A percentile compares a stretch with the other conserved stretches of the same genome.
Conservation (phyloP, 2,113 vertebrate species). For the Bettongia penicillata region DNA sequence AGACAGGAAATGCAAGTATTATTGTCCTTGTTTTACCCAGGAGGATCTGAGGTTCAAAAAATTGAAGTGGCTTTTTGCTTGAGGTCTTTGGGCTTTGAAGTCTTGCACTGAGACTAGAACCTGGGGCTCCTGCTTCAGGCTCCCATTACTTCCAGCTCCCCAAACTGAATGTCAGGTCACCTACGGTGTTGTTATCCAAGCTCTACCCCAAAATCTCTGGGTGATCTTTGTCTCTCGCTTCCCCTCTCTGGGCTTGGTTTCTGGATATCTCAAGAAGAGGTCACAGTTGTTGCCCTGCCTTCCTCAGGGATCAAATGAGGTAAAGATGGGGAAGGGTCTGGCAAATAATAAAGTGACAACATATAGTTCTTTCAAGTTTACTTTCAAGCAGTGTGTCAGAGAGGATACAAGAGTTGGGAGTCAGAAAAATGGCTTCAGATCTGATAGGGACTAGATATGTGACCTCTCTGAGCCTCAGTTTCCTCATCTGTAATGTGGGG, state of each 20-base stretch:
- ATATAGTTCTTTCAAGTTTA: not conserved
- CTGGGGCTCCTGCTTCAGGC: not conserved
- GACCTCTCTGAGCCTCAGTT: not conserved
- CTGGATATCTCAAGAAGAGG: not conserved
- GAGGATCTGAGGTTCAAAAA: not conserved
- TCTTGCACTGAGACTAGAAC: not conserved
- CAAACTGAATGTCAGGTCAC: not conserved
- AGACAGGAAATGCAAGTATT: not conserved
- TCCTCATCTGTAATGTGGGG: not conserved
- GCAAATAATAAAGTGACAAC: not conserved
- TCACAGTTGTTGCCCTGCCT: not conserved
- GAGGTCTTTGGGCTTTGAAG: not conserved
- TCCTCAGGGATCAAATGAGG: not conserved
- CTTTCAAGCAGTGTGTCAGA: not conserved
- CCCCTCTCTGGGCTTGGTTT: not conserved
- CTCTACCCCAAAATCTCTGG: not conserved
- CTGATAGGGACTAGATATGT: not conserved
- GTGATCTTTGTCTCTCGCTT: not conserved
- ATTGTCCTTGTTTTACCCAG: not conserved
- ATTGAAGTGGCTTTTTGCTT: not conserved
- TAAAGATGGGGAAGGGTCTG: not conserved
- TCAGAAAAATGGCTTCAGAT: not conserved
- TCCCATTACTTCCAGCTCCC: not conserved
- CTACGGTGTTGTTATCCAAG: not conserved
- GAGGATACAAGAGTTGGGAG: not conserved